Percentiles rank a stretch among this genome's conserved stretches.
These are phyloP conservation scores for Mesocricetus auratus DNA, from an alignment of 2,113 vertebrate genomes.

Conservation along the genomic window DNA sequence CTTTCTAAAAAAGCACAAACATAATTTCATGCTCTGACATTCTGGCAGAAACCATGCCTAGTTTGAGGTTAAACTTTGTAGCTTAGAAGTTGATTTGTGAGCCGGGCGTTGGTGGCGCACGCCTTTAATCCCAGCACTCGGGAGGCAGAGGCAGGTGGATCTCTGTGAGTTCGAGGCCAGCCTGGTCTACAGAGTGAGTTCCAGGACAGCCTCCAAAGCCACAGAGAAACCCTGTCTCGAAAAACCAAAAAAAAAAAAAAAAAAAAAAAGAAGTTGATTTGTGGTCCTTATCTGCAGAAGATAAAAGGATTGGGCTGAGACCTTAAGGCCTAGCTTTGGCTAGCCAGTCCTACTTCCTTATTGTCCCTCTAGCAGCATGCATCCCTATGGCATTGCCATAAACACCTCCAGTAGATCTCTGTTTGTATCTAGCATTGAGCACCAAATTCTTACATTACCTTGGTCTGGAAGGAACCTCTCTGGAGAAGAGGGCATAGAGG, in stretches of 20 bases:
- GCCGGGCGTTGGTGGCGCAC: no score
- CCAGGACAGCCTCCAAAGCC: no score
- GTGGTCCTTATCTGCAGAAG: conserved; percentile 27
- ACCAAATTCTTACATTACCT: background rate
- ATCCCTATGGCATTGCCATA: background rate
- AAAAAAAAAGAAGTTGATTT: conserved; percentile 29
- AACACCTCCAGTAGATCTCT: background rate
- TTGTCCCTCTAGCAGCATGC: conserved; percentile 20
- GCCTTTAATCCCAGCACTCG: no score
- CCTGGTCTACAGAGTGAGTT: no score
- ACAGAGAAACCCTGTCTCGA: no score
- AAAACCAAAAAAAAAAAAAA: no score
- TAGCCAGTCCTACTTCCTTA: conserved; percentile 41
- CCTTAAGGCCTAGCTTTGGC: background rate
- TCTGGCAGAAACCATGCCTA: conserved; percentile 16
- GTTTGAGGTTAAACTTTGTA: conserved; percentile 54
- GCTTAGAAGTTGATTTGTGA: conserved; percentile 25
- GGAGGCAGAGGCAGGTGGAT: no score
- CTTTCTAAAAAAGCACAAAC: conserved; percentile 34
- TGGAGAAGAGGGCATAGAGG: background rate
- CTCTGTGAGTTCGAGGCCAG: no score
- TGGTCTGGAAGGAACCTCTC: background rate
- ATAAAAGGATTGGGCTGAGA: background rate
- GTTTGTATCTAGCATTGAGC: background rate
- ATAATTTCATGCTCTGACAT: conserved; percentile 11